Evolutionary conservation across 2,888 invertebrate genomes (phyloP).

Genomic region (Pachliopta kotzebuea): DNA sequence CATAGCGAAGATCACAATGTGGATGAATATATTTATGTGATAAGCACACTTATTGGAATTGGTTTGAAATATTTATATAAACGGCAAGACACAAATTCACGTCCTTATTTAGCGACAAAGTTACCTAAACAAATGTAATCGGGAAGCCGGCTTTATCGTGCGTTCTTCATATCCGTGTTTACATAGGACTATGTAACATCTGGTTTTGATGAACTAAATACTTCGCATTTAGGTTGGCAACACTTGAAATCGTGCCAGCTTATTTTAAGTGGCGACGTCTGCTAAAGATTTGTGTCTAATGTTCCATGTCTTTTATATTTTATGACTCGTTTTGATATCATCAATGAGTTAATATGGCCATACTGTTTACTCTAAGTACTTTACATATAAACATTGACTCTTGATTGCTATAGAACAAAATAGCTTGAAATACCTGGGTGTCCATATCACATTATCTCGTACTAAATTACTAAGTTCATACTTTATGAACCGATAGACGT

Average conservation of each 20-base stretch:
- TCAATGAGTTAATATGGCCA: conserved; percentile 33
- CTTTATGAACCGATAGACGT: no score
- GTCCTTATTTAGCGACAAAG: conserved; percentile 28
- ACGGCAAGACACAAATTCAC: conserved; percentile 21
- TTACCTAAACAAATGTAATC: conserved; percentile 45
- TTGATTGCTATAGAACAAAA: no score
- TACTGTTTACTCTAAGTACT: conserved; percentile 10
- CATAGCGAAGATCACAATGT: no score
- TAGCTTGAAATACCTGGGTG: no score
- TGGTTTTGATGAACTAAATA: conserved; percentile 78
- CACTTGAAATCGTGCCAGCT: conserved; percentile 78
- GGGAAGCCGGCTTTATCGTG: conserved; percentile 47
- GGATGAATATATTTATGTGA: no score
- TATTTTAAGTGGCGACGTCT: conserved; percentile 77
- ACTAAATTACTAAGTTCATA: no score
- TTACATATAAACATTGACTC: no score
- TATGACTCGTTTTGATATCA: conserved; percentile 54
- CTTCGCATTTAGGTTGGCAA: conserved; percentile 73
- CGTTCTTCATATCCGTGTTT: conserved; percentile 56
- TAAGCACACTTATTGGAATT: no score
- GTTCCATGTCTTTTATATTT: conserved; percentile 53
- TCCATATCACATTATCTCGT: no score
- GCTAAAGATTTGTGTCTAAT: conserved; percentile 70
- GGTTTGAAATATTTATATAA: neutral
- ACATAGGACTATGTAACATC: conserved; percentile 69